Evolutionary conservation across 2,888 invertebrate genomes (phyloP).

Genomic region (Thera obeliscata): DNA sequence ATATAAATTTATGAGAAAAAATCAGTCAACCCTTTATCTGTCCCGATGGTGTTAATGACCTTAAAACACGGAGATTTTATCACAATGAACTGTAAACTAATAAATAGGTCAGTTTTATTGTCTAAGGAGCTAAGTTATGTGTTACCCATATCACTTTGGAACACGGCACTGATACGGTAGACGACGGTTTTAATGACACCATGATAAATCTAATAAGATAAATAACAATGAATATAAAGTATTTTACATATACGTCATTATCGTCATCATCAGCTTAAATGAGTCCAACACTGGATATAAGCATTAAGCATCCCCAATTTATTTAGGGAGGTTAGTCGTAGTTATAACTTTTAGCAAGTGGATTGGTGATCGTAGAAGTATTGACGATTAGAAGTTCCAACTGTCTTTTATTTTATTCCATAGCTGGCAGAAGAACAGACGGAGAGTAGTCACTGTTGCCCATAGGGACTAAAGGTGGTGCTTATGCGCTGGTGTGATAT

Average conservation of each 20-base stretch:
- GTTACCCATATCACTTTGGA: conserved; percentile 34
- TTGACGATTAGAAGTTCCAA: too few species aligned
- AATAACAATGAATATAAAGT: conserved; percentile 3
- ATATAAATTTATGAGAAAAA: background rate
- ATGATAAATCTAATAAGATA: conserved; percentile 12
- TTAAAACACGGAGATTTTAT: conserved; percentile 65
- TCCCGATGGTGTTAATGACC: conserved; percentile 69
- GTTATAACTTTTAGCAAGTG: too few species aligned
- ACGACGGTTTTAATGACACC: conserved; percentile 17
- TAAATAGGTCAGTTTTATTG: conserved; percentile 79
- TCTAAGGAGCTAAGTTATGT: conserved; percentile 65
- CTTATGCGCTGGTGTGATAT: too few species aligned
- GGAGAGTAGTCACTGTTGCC: too few species aligned
- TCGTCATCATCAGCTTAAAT: too few species aligned
- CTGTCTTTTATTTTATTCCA: too few species aligned
- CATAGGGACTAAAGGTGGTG: too few species aligned
- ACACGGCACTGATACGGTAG: conserved; percentile 33
- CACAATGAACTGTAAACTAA: conserved; percentile 62
- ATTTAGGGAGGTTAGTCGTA: too few species aligned
- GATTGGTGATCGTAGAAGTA: too few species aligned
- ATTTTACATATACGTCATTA: background rate
- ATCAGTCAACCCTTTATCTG: conserved; percentile 47
- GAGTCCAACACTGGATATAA: too few species aligned
- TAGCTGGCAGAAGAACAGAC: too few species aligned
- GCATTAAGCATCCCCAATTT: too few species aligned